Evolutionary conservation across 2,113 vertebrate genomes (phyloP), one percentile per base, ranked within the genome.

Genomic region (Cyanistes caeruleus): DNA sequence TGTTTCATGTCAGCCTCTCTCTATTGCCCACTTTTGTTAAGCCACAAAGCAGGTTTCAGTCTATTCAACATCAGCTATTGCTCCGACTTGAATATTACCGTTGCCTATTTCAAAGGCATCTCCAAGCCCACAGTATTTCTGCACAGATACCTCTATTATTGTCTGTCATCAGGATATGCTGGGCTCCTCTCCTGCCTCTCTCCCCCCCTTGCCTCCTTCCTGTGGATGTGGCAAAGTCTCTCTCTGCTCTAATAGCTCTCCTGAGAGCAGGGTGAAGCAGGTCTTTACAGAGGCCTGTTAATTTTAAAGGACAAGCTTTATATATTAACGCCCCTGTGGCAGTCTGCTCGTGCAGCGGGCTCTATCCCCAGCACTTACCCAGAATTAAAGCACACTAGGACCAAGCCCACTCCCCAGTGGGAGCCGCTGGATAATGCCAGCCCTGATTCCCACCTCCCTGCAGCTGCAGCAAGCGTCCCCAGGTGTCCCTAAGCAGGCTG

Each of bases 221-320:
- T 60, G 8, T 11, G 7, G 67, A 72, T 23, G 64, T 76, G 72
- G 79, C 94, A 75, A 87, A 74, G 94, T 89, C 96, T 96, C 70
- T 95, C 94, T 94, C 78, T 94, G 90, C 97, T 92, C 95, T 98
- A 98, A 97, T 92, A 98, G 97, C 95, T 98, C 98, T 97, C 96
- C 58, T 13, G 94, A 97, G 98, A 97, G 86, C 74, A 35, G 84
- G 96, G 94, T 91, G 94, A 97, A 98, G 97, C 94, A 91, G 96
- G 80, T 90, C 92, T 97, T 96, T 96, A 97, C 53, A 48, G 94
- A 96, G 97, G 87, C 97, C 98, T 95, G 97, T 97, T 98, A 96
- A 97, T 98, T 98, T 97, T 97, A 97, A 96, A 97, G 60, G 93
- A 90, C 95, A 96, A 97, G 94, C 88, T 95, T 89, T 91, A 24